Conservation (phyloP, 2,888 invertebrate genomes). For the Gibbula magus region DNA sequence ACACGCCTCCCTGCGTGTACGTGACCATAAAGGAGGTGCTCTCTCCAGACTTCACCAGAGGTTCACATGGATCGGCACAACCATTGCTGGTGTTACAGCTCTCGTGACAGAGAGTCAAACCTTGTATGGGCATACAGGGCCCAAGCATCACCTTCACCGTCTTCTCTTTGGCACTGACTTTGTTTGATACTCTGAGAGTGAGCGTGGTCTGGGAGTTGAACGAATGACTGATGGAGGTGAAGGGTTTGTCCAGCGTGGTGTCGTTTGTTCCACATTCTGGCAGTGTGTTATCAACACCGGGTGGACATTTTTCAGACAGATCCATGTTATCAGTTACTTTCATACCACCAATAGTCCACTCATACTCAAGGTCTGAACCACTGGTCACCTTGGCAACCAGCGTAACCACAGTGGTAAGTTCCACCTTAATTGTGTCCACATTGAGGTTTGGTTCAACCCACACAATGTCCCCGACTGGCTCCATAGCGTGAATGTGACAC, state of each 20-base stretch:
- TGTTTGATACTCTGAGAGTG: conserved; percentile 30
- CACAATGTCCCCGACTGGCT: conserved; percentile 44
- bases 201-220: conserved; percentile 25
- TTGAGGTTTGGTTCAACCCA: conserved; percentile 50
- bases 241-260: conserved; percentile 35
- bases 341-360: conserved; percentile 40
- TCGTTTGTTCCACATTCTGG: neutral
- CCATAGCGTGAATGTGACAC: conserved; percentile 42
- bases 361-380: conserved; percentile 44
- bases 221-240: conserved; percentile 23
- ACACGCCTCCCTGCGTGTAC: conserved; percentile 22
- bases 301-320: conserved; percentile 42
- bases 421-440: conserved; percentile 40
- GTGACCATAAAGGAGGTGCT: neutral
- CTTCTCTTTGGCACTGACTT: conserved; percentile 24
- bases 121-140: conserved; percentile 19
- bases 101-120: conserved; percentile 33
- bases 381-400: conserved; percentile 45
- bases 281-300: conserved; percentile 17
- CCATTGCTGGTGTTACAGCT: conserved; percentile 29
- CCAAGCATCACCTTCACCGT: neutral
- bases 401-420: conserved; percentile 36
- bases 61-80: conserved; percentile 10
- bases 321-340: neutral
- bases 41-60: neutral